Base-by-base conservation (phyloP, 2,113 vertebrate species). In the Halichoerus grypus region DNA sequence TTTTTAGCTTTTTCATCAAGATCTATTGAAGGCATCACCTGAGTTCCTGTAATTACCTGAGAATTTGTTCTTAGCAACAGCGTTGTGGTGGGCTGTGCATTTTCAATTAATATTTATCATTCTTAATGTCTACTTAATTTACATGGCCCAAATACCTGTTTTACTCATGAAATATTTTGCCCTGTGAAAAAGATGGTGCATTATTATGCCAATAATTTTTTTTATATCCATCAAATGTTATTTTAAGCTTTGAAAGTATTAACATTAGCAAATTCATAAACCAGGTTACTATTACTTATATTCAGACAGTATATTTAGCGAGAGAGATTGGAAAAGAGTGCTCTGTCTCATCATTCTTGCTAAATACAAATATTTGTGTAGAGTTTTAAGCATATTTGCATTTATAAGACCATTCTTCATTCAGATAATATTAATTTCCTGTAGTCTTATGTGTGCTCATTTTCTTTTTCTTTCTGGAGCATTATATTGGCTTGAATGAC, bases 181-280 rank as follows among this genome's bases (percentile, higher is more conserved):
- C 33, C 67, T 83, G 5, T 80, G n/a, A 57, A 71, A 33, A 71
- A 85, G 10, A 91, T 39, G 46, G 9, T 22, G 8, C 11, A 42
- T 59, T 80, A 71, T 87, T 84, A 57, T 65, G 18, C 57, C 49
- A n/a, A n/a, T 87, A 42, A 59, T 49, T 72, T 74, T 77, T 96
- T 79, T 95, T 82, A 72, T 67, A 91, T 59, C 49, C 53, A 81
- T 92, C 59, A 92, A 81, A 74, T 82, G 33, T 2, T 59, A 85
- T 26, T 82, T 92, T 85, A 82, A 86, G 28, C 22, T 94, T 97
- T 91, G 26, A 85, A 82, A 24, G 36, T 31, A 83, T 84, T 83
- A 80, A 24, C 22, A 59, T 18, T 81, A 36, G 14, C 33, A 91
- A 93, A 91, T 46, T 85, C n/a, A 80, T 92, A 88, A 94, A 6